These are phyloP conservation scores for Pseudomyrmex concolor DNA, from an alignment of 1,140 invertebrate species.

Conservation along the genomic window DNA sequence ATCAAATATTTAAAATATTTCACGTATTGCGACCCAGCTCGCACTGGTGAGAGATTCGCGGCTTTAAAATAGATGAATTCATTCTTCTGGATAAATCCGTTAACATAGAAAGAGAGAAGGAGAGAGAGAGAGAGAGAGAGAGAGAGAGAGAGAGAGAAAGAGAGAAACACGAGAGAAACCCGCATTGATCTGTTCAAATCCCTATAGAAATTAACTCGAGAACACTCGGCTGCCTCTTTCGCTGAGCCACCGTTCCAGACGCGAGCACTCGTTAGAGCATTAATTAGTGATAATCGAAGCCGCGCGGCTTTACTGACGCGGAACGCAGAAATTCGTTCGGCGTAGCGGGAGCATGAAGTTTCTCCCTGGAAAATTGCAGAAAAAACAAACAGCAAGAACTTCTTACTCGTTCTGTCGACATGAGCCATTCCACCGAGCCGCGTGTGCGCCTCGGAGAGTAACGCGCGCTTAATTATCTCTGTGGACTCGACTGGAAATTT, in stretches of 20 bases:
- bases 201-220: slow-evolving; percentile 74
- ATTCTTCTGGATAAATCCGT: slow-evolving; percentile 26
- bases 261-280: slow-evolving; percentile 70
- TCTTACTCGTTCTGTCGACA: slow-evolving; percentile 36
- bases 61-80: not conserved
- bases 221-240: slow-evolving; percentile 71
- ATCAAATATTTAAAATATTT: slow-evolving; percentile 11
- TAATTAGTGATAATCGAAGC: slow-evolving; percentile 72
- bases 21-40: not conserved
- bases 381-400: slow-evolving; percentile 19
- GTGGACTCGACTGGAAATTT: slow-evolving; percentile 55
- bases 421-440: slow-evolving; percentile 66
- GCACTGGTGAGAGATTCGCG: not conserved
- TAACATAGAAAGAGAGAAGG: slow-evolving; percentile 5
- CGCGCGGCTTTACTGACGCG: slow-evolving; percentile 62
- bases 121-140: not conserved
- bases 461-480: slow-evolving; percentile 67
- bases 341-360: slow-evolving; percentile 15
- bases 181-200: slow-evolving; percentile 71
- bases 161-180: not conserved
- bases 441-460: slow-evolving; percentile 11
- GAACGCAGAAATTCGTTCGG: slow-evolving; percentile 64
- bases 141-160: slow-evolving; percentile 1
- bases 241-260: slow-evolving; percentile 57
- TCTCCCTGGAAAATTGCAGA: slow-evolving; percentile 43